Percentiles rank a stretch among this genome's conserved stretches.
Evolutionary conservation across 2,113 vertebrate species (phyloP).

Genomic region (Crotalus horridus): DNA sequence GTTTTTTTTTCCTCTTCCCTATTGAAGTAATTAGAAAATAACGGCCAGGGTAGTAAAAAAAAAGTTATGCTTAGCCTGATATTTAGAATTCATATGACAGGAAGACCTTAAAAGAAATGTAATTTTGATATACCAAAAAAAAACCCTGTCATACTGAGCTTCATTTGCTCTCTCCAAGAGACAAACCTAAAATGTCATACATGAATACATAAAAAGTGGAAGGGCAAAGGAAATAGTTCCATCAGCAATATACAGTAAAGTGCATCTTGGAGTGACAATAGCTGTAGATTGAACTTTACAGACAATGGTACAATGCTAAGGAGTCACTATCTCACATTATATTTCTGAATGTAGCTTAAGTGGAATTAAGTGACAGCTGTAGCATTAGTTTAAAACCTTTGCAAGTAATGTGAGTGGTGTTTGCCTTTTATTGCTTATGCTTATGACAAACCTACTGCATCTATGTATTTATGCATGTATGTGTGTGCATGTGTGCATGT

Average conservation of each 20-base stretch:
- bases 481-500: neutral
- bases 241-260: constrained; percentile 41
- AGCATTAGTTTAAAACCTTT: constrained; percentile 50
- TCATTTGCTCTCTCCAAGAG: constrained; percentile 47
- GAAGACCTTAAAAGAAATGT: constrained; percentile 33
- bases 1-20: neutral
- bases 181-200: constrained; percentile 55
- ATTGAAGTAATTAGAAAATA: neutral
- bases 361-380: constrained; percentile 60
- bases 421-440: constrained; percentile 52
- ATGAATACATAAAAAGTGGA: constrained; percentile 26
- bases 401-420: constrained; percentile 42
- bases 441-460: constrained; percentile 62
- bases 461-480: constrained; percentile 61
- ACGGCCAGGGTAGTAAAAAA: neutral
- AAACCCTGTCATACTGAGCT: constrained; percentile 37
- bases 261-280: constrained; percentile 34
- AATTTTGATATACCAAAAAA: constrained; percentile 26
- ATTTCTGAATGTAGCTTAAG: constrained; percentile 55
- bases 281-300: constrained; percentile 25
- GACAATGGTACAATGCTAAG: constrained; percentile 41
- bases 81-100: constrained; percentile 47
- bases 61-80: constrained; percentile 31
- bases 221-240: constrained; percentile 7
- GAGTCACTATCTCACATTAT: constrained; percentile 35